Percentiles rank a stretch among this genome's conserved stretches.
phyloP scores from a whole-genome alignment of 2,797 vertebrate species.

The Mormyrops attenuatus region DNA sequence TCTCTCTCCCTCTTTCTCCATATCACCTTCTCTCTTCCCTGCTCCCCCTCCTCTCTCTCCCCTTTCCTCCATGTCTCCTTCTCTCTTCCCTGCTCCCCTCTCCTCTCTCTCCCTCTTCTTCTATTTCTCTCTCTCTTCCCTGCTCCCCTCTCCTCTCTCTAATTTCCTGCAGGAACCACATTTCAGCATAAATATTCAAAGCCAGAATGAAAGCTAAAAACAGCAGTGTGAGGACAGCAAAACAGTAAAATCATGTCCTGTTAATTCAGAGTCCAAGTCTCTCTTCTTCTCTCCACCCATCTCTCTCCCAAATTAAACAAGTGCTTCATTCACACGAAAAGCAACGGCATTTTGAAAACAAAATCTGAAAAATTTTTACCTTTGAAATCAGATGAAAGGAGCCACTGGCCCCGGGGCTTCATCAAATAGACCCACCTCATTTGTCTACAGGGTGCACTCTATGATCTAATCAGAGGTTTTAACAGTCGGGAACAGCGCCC shows the following conservation, averaged over 20 bases:
- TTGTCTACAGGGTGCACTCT: background rate
- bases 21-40: background rate
- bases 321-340: background rate
- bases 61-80: background rate
- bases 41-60: background rate
- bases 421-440: background rate
- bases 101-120: background rate
- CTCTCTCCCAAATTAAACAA: background rate
- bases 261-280: background rate
- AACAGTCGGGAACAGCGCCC: background rate
- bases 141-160: background rate
- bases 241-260: background rate
- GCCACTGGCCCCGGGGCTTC: background rate
- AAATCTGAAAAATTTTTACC: background rate
- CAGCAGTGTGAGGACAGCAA: background rate
- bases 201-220: background rate
- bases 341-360: background rate
- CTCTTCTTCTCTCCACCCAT: background rate
- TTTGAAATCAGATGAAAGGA: background rate
- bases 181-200: background rate
- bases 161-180: background rate
- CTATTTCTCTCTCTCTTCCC: background rate
- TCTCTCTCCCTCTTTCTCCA: background rate
- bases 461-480: background rate
- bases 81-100: background rate